Evolutionary conservation across 1,140 invertebrate genomes (phyloP), one percentile per base, ranked within the genome.

Genomic region (Penaeus indicus): DNA sequence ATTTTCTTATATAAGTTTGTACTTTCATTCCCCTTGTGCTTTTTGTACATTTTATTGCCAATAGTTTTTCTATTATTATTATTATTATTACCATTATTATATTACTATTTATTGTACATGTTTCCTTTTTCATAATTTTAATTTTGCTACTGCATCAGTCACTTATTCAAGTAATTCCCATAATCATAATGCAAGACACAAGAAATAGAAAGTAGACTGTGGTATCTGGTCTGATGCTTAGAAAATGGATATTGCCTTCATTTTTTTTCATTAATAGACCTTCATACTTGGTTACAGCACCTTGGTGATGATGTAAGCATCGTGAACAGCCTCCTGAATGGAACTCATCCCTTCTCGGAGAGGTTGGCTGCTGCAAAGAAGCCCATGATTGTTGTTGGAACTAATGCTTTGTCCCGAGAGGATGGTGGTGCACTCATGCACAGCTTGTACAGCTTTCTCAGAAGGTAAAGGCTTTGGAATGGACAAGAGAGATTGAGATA

Each of bases 301-400:
- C 94, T 99, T 38, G 98, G 98, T 63, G 95, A 97, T 88, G 95
- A 95, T 67, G 93, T 96, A 7, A 93, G 94, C 69, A 92, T 96
- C 67, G 94, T 99, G 18, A 93, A 96, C 89, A 94, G 97, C 64
- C 93, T 99, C 22, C 95, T 95, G 67, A 94, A 93, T 82, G 97
- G 96, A 21, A 94, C 94, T 16, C 97, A 98, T 94, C 94, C 95
- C 75, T 97, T 98, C 91, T 93, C 94, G 84, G 94, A 96, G 92
- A 95, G 94, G 90, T 92, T 99, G 84, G 94, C 95, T 91, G 92
- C 93, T 60, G 97, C 98, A 32, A 97, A 98, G 92, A 96, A 95
- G 80, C 97, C 99, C 61, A 95, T 99, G 89, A 96, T 99, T 80
- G 96, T 99, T 83, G 94, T 99, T 60, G 98, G 99, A 11, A 95